Evolutionary conservation across 2,113 vertebrate species (phyloP).

Genomic region (Protobothrops flavoviridis): DNA sequence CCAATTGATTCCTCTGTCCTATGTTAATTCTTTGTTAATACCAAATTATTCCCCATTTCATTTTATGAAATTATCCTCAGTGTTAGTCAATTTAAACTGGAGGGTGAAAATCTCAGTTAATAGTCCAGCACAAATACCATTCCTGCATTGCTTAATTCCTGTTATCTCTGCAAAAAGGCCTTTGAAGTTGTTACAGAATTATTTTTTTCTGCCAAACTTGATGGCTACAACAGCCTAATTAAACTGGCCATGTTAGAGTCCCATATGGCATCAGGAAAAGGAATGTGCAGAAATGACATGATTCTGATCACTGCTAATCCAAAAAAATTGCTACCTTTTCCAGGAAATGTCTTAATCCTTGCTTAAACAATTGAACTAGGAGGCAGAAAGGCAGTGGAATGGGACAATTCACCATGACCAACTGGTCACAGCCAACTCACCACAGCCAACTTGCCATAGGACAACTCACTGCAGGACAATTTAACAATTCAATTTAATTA

Average conservation of each 20-base stretch:
- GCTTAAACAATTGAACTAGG: neutral
- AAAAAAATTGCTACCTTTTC: fast-evolving
- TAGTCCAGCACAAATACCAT: constrained; percentile 12
- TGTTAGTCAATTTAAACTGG: constrained; percentile 34
- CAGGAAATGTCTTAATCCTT: neutral
- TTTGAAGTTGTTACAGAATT: constrained; percentile 29
- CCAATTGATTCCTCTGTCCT: neutral
- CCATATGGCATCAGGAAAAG: neutral
- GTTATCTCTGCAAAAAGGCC: constrained; percentile 11
- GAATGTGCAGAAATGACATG: neutral
- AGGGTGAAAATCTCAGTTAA: constrained; percentile 31
- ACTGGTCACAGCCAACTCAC: neutral
- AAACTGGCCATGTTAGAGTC: neutral
- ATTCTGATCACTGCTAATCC: neutral
- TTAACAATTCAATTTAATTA: neutral
- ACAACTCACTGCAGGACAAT: neutral
- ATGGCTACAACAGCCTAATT: neutral
- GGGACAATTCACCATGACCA: neutral
- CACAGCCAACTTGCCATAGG: fast-evolving
- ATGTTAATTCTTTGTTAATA: constrained; percentile 37
- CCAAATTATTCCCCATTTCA: constrained; percentile 4
- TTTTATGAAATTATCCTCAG: neutral
- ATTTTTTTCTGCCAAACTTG: neutral
- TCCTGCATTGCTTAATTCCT: constrained; percentile 34
- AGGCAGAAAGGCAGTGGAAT: neutral